Conservation (phyloP, 2,113 vertebrate genomes). For the Prinia subflava region DNA sequence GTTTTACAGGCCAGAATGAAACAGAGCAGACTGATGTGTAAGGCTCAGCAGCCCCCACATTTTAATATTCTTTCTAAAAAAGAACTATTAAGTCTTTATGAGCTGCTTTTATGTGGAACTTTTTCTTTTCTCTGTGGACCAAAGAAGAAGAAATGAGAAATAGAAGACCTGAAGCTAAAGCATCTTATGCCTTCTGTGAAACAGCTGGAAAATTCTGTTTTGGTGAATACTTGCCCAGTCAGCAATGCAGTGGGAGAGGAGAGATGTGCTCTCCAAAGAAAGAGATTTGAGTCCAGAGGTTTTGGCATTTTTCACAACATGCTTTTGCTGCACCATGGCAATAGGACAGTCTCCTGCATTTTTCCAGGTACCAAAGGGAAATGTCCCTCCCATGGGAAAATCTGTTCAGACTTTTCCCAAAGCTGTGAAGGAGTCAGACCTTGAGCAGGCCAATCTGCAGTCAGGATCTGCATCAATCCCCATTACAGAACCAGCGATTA, state of each 20-base stretch:
- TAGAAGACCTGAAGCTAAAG: neutral
- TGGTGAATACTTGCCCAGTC: neutral
- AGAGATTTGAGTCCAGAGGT: neutral
- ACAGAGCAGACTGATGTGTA: neutral
- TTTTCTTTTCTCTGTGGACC: neutral
- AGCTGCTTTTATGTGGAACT: constrained; percentile 17
- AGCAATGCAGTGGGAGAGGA: neutral
- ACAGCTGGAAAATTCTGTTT: neutral
- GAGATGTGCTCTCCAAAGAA: neutral
- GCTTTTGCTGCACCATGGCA: neutral
- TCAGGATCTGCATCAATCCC: neutral
- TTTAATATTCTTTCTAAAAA: constrained; percentile 1
- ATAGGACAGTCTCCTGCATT: neutral
- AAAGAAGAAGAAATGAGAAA: constrained; percentile 22
- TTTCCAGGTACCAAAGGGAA: neutral
- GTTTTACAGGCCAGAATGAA: constrained; percentile 31
- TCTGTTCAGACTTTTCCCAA: neutral
- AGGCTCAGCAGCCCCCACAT: neutral
- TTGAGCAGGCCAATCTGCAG: neutral
- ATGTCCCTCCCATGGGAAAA: neutral
- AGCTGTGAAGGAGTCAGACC: neutral
- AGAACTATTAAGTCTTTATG: constrained; percentile 12
- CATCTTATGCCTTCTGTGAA: neutral
- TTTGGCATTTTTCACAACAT: neutral
- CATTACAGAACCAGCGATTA: neutral